Conservation (phyloP, 1,140 invertebrate genomes). For the Forficula auricularia region DNA sequence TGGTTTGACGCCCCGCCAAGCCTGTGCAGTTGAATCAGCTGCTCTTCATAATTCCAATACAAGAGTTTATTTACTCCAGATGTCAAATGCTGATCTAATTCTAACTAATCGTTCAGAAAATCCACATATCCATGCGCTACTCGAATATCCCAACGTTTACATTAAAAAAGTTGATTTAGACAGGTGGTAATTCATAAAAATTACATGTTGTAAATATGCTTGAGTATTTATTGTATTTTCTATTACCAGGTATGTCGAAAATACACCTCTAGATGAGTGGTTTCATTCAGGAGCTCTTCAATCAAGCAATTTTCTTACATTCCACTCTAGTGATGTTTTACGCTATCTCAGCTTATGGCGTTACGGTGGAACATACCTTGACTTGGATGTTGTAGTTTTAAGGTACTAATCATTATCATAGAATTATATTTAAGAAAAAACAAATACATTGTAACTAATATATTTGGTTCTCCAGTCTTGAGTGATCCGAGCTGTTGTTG, state of each 20-base stretch:
- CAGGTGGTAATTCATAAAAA: no score
- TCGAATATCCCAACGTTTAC: slow-evolving; percentile 37
- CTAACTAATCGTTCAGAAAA: slow-evolving; percentile 10
- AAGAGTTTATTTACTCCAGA: slow-evolving; percentile 34
- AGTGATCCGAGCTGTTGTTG: no score
- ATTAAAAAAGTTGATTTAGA: slow-evolving; percentile 34
- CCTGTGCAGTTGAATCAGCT: slow-evolving; percentile 48
- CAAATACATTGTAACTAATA: no score
- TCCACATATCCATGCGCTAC: slow-evolving; percentile 22
- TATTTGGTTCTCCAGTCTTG: no score
- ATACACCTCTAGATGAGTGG: slow-evolving; percentile 42
- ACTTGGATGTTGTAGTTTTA: slow-evolving; percentile 53
- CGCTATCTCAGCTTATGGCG: slow-evolving; percentile 55
- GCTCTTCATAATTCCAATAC: slow-evolving; percentile 38
- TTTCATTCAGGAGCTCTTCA: slow-evolving; percentile 30
- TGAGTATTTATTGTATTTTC: no score
- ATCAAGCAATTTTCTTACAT: slow-evolving; percentile 27
- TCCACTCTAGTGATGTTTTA: slow-evolving; percentile 47
- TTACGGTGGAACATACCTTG: slow-evolving; percentile 59
- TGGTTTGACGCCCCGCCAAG: slow-evolving; percentile 34
- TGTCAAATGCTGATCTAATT: slow-evolving; percentile 26
- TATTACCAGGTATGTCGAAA: slow-evolving; percentile 28
- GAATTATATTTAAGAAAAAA: background rate
- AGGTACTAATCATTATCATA: slow-evolving; percentile 18
- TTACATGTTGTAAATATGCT: no score